A percentile compares a stretch with the other conserved stretches of the same genome.
Conservation (phyloP, 2,113 vertebrate genomes). For the Nyctereutes procyonoides region DNA sequence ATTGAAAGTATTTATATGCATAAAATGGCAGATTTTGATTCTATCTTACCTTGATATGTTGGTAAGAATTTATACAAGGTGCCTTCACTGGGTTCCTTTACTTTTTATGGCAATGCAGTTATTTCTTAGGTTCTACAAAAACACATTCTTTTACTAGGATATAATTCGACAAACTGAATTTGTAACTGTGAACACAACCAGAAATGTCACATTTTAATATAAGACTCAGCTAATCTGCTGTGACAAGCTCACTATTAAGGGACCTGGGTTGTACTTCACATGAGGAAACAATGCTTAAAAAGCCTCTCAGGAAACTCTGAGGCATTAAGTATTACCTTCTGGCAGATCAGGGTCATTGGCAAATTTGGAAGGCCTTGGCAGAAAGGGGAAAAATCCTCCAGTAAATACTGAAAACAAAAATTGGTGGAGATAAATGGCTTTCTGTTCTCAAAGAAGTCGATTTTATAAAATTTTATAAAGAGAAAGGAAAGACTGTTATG, state of each 20-base stretch:
- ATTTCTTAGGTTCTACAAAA: background rate
- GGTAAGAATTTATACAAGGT: background rate
- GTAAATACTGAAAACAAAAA: background rate
- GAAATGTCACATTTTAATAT: background rate
- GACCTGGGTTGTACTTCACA: background rate
- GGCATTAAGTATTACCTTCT: background rate
- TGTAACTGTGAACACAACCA: background rate
- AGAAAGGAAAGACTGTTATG: background rate
- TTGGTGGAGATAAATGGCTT: background rate
- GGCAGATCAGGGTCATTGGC: background rate
- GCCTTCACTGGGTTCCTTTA: background rate
- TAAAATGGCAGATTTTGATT: background rate
- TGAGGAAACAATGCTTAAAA: background rate
- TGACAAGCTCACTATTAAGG: background rate
- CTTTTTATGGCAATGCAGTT: background rate
- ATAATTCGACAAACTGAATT: conserved; percentile 1
- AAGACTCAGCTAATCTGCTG: background rate
- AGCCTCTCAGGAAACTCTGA: background rate
- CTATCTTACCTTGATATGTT: background rate
- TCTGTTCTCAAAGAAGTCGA: background rate
- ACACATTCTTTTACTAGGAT: background rate
- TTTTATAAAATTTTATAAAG: background rate
- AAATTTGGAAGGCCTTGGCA: background rate
- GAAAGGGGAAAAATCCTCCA: background rate
- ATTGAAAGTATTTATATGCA: background rate